Percentiles rank a stretch among this genome's conserved stretches.
Conservation (phyloP, 2,888 invertebrate species). For the Drosophila koepferae region DNA sequence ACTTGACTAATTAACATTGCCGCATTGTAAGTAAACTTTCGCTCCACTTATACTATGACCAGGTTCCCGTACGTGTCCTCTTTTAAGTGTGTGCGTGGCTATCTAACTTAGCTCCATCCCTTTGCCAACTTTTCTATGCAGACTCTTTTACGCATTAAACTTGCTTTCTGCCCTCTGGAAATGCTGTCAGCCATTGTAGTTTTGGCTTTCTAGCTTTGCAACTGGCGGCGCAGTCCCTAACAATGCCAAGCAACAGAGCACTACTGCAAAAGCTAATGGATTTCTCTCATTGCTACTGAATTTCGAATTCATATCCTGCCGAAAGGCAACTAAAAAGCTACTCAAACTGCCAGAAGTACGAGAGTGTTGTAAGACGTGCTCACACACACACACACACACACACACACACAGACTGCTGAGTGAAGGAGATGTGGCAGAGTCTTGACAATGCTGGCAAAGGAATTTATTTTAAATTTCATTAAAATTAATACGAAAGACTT, state of each 20-base stretch:
- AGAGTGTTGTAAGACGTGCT: constrained; percentile 8
- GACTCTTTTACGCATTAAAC: constrained; percentile 1
- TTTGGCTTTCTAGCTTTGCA: constrained; percentile 21
- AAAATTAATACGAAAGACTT: constrained; percentile 2
- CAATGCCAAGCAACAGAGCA: background rate
- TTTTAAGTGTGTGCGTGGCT: constrained; percentile 13
- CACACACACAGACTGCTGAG: background rate
- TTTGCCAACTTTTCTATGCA: background rate
- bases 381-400: background rate
- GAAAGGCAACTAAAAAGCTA: constrained; percentile 4
- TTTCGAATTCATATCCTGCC: constrained; percentile 3
- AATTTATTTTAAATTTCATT: constrained; percentile 28
- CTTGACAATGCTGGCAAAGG: background rate
- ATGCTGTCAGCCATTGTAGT: constrained; percentile 23
- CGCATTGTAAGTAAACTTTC: constrained; percentile 53
- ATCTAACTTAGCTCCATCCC: background rate
- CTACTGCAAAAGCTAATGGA: constrained; percentile 38
- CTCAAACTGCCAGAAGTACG: background rate
- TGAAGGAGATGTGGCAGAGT: background rate
- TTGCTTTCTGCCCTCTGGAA: constrained; percentile 1
- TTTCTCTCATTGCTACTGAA: constrained; percentile 6
- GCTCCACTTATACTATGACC: background rate
- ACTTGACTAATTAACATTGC: constrained; percentile 68
- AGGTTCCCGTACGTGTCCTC: constrained; percentile 16
- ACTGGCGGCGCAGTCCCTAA: constrained; percentile 9